phyloP scores from a whole-genome alignment of 2,113 vertebrate genomes.

The Pseudopodoces humilis region DNA sequence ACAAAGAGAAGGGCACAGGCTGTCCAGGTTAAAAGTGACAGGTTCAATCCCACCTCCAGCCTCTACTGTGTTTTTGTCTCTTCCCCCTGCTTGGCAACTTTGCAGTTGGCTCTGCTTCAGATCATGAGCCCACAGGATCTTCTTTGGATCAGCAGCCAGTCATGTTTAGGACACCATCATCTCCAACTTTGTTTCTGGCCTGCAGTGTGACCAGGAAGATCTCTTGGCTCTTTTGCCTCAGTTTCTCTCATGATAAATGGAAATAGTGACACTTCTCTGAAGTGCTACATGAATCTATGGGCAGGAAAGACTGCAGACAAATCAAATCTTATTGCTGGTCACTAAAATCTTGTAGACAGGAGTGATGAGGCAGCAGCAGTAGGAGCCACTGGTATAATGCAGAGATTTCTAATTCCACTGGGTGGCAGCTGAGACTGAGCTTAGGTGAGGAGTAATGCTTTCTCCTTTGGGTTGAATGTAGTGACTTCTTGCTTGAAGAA shows the following conservation, averaged over 20 bases:
- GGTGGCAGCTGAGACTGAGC: conserved; percentile 58
- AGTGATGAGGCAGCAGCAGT: neutral
- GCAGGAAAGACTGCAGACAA: neutral
- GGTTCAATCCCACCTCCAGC: neutral
- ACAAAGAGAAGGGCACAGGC: neutral
- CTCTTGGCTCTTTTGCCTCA: neutral
- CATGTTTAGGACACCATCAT: neutral
- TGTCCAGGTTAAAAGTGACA: neutral
- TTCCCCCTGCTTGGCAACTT: neutral
- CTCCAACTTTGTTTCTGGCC: neutral
- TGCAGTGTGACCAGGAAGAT: neutral
- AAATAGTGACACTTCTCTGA: neutral
- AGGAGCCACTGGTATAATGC: neutral
- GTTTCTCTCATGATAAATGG: neutral
- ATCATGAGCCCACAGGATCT: neutral
- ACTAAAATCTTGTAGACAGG: neutral
- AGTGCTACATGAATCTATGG: neutral
- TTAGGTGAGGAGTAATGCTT: neutral
- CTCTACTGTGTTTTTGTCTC: neutral
- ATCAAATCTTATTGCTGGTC: neutral
- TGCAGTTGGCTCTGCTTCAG: neutral
- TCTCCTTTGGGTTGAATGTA: neutral
- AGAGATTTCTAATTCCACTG: conserved; percentile 43
- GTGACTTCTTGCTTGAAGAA: neutral
- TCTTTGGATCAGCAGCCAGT: neutral